A percentile compares a stretch with the other conserved stretches of the same genome.
These are phyloP conservation scores for Cariama cristata DNA, from an alignment of 2,113 vertebrate species.

Conservation along the genomic window DNA sequence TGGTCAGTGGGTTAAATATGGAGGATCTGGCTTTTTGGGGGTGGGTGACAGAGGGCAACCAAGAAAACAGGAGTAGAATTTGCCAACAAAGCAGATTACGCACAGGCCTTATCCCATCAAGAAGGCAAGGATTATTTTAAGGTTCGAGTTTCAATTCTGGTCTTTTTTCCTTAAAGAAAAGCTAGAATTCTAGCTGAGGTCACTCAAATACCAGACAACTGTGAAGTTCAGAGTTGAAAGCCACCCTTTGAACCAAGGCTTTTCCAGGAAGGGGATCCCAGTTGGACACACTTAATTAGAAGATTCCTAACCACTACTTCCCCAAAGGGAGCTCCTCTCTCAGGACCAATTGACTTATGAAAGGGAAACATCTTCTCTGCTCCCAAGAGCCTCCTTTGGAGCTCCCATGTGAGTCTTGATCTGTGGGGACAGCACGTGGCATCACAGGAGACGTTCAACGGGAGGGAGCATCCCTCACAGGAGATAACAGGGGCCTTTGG, in stretches of 20 bases:
- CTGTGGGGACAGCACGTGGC: not conserved
- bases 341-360: not conserved
- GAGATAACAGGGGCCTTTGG: not conserved
- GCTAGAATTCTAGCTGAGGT: not conserved
- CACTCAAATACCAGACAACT: not conserved
- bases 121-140: not conserved
- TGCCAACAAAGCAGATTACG: not conserved
- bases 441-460: not conserved
- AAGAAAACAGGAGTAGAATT: not conserved
- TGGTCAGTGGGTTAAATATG: not conserved
- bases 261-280: not conserved
- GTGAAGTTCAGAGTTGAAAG: not conserved
- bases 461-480: not conserved
- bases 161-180: not conserved
- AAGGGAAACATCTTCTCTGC: not conserved
- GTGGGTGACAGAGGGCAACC: not conserved
- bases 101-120: not conserved
- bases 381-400: not conserved
- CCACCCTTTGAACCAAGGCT: not conserved
- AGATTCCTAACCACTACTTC: not conserved
- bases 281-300: not conserved
- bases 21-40: not conserved
- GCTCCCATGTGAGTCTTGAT: not conserved
- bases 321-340: not conserved
- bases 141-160: rapidly evolving